phyloP scores from a whole-genome alignment of 2,888 invertebrate genomes.

The Bursaphelenchus okinawaensis region DNA sequence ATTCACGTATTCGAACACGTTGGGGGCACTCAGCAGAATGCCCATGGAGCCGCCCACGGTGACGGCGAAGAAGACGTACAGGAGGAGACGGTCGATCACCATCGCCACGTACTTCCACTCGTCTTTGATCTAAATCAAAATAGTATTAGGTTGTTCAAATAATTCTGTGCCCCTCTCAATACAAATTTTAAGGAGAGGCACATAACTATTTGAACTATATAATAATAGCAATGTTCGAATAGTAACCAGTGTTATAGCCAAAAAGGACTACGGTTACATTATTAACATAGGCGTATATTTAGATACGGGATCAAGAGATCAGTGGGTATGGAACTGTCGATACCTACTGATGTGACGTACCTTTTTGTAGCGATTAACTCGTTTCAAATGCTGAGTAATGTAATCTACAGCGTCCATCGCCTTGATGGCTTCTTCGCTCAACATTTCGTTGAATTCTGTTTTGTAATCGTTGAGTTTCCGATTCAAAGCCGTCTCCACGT shows the following conservation, averaged over 20 bases:
- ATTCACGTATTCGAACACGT: slow-evolving; percentile 60
- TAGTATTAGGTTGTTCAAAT: not conserved
- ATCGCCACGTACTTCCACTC: slow-evolving; percentile 63
- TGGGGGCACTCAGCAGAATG: slow-evolving; percentile 61
- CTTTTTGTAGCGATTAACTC: slow-evolving; percentile 49
- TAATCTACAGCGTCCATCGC: slow-evolving; percentile 56
- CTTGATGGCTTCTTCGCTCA: slow-evolving; percentile 47
- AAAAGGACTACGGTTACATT: not conserved
- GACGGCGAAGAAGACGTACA: slow-evolving; percentile 61
- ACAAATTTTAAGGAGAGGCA: too few relatives aligned
- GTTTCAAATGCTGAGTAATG: slow-evolving; percentile 52
- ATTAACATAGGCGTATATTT: too few relatives aligned
- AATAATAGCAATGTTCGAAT: too few relatives aligned
- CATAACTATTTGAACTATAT: too few relatives aligned
- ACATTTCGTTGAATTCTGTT: slow-evolving; percentile 22
- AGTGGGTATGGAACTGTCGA: too few relatives aligned
- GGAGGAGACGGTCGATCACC: slow-evolving; percentile 61
- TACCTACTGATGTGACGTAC: too few relatives aligned
- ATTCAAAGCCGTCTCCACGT: not conserved
- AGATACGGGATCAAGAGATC: too few relatives aligned
- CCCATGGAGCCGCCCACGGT: slow-evolving; percentile 58
- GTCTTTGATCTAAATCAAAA: slow-evolving; percentile 58
- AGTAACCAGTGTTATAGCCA: not conserved
- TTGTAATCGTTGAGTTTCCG: not conserved
- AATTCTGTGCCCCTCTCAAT: too few relatives aligned